These are phyloP conservation scores for Axis porcinus DNA, from an alignment of 2,113 vertebrate genomes.

Conservation along the genomic window DNA sequence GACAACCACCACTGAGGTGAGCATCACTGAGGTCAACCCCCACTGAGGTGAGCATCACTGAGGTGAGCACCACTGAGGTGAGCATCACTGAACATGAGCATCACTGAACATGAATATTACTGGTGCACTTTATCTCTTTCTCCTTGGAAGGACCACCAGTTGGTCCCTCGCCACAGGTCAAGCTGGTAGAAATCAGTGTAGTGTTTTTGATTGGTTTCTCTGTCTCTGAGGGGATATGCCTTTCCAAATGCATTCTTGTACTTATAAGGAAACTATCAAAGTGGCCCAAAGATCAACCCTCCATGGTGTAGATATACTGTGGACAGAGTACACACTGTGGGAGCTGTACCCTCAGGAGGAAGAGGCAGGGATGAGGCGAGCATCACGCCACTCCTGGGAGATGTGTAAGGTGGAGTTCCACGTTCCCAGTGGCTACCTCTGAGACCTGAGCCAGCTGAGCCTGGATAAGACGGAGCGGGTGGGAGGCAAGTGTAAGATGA, in stretches of 20 bases:
- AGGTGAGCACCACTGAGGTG: too few relatives aligned
- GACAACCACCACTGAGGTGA: too few relatives aligned
- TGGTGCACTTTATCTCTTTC: accelerated
- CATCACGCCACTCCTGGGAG: accelerated
- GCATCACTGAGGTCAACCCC: too few relatives aligned
- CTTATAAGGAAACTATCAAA: too few relatives aligned
- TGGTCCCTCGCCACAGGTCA: too few relatives aligned
- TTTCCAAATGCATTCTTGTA: background rate
- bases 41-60: too few relatives aligned
- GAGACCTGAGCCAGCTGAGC: too few relatives aligned
- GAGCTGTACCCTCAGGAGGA: accelerated
- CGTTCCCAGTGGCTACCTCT: accelerated
- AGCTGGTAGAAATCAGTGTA: accelerated
- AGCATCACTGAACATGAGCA: too few relatives aligned
- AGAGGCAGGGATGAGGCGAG: background rate
- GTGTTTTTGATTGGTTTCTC: background rate
- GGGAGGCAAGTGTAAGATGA: accelerated
- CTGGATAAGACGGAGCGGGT: accelerated
- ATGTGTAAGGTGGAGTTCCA: accelerated
- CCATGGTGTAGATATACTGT: accelerated
- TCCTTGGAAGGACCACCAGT: background rate
- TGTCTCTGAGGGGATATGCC: background rate
- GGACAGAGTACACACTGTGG: too few relatives aligned
- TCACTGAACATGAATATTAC: too few relatives aligned
- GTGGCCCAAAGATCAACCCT: background rate